Base-by-base conservation (phyloP, 2,888 invertebrate species). In the Tetragonula carbonaria region DNA sequence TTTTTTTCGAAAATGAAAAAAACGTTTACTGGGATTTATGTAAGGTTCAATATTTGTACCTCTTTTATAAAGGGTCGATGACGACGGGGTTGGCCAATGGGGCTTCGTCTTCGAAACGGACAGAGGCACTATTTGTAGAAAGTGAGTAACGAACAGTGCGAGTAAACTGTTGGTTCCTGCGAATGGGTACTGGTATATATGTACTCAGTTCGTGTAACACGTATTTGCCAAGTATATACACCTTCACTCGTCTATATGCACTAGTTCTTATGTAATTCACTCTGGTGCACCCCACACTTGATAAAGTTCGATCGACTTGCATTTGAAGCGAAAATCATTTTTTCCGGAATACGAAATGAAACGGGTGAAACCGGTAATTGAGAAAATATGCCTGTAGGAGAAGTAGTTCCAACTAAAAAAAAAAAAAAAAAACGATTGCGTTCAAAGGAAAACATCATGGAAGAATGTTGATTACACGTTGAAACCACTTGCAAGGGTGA, bases 101-200 rank as follows among this genome's bases (percentile, higher is more conserved):
- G 38, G 23, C 63, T 70, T 53, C 51, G 50, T 51, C 71, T 80
- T 50, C 33, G 57, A 14, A 16, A 51, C 45, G 50, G 55, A 59
- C 55, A 45, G 62, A 57, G 62, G 23, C 66, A 51, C 76, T n/a
- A 73, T 57, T 74, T 16, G 63, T 63, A 68, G 81, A 78, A 85
- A 84, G 82, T 62, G 53, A 51, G 72, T 55, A 72, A 67, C 78
- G 80, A 78, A 86, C 82, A 73, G 83, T 83, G 80, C 77, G 86
- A 80, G 87, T 86, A 91, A 91, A 92, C 93, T 92, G 91, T 80
- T 86, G 79, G 86, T 89, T 88, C 85, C 80, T 82, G 84, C 85
- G 85, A 88, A 86, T 87, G 78, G 73, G 67, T 83, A 83, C 85
- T 88, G 87, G 80, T 92, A 91, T 92, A 93, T 93, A 93, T 89